These are phyloP conservation scores for Drosophila infuscata DNA, from an alignment of 2,888 invertebrate genomes.

Conservation along the genomic window DNA sequence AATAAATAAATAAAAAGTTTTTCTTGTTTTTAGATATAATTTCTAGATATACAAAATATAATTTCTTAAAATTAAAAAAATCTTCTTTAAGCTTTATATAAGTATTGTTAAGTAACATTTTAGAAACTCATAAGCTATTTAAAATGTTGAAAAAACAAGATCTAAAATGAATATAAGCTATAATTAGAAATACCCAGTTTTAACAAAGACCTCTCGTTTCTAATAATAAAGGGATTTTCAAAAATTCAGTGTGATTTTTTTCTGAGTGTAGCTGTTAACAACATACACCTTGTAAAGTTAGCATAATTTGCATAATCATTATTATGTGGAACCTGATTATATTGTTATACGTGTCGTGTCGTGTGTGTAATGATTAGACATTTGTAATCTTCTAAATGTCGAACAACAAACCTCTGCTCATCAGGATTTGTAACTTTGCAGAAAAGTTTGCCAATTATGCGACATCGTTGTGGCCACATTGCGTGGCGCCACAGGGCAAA, in stretches of 20 bases:
- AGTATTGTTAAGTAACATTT: background rate
- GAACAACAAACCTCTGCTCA: background rate
- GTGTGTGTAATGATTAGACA: constrained; percentile 28
- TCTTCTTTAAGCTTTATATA: background rate
- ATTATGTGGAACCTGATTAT: background rate
- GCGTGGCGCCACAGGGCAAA: constrained; percentile 25
- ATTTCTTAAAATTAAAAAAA: background rate
- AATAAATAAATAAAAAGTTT: background rate
- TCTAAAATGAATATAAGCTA: background rate
- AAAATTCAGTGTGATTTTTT: background rate
- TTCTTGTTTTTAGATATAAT: background rate
- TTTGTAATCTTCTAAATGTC: background rate
- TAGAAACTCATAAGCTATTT: background rate
- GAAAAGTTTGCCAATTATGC: constrained; percentile 43
- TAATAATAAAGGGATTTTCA: background rate
- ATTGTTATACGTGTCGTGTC: constrained; percentile 22
- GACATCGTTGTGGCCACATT: constrained; percentile 48
- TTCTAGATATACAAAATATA: background rate
- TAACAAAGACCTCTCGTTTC: background rate
- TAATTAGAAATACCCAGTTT: background rate
- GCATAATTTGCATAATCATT: constrained; percentile 17
- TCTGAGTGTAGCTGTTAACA: background rate
- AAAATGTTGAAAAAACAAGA: background rate
- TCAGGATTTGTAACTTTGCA: constrained; percentile 2
- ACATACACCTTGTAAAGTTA: constrained; percentile 1